phyloP scores from a whole-genome alignment of 2,888 invertebrate species.

The Andrena bicolor region DNA sequence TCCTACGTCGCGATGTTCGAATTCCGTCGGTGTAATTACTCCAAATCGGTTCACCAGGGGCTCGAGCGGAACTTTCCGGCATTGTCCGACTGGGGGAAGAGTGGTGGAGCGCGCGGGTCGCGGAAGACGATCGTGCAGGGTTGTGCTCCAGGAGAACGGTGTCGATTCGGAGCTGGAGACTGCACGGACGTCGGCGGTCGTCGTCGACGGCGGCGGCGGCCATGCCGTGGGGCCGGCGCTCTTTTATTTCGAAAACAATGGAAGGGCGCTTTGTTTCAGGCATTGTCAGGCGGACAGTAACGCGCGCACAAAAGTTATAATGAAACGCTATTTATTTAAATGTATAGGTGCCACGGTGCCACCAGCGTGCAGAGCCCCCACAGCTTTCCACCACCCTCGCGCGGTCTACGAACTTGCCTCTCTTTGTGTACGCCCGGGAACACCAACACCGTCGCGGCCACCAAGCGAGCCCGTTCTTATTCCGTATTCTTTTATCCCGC shows the following conservation, averaged over 20 bases:
- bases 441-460: constrained; percentile 35
- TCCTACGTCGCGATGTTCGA: not conserved
- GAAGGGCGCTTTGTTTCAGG: constrained; percentile 83
- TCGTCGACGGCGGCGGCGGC: constrained; percentile 75
- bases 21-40: too few species aligned
- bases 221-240: constrained; percentile 80
- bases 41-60: not conserved
- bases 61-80: too few species aligned
- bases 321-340: constrained; percentile 84
- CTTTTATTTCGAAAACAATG: constrained; percentile 84
- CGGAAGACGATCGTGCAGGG: constrained; percentile 5
- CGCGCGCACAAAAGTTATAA: constrained; percentile 84
- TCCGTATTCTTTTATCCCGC: constrained; percentile 80
- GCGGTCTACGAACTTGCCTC: constrained; percentile 43
- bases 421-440: constrained; percentile 54
- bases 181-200: constrained; percentile 54
- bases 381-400: constrained; percentile 41
- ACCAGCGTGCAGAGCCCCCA: constrained; percentile 50
- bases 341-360: constrained; percentile 79
- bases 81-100: not conserved
- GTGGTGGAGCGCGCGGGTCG: not conserved
- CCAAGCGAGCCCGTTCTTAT: constrained; percentile 74
- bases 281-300: constrained; percentile 83
- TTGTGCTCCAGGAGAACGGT: constrained; percentile 33
- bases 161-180: constrained; percentile 54